Conservation (phyloP, 2,113 vertebrate genomes). For the Equus przewalskii region DNA sequence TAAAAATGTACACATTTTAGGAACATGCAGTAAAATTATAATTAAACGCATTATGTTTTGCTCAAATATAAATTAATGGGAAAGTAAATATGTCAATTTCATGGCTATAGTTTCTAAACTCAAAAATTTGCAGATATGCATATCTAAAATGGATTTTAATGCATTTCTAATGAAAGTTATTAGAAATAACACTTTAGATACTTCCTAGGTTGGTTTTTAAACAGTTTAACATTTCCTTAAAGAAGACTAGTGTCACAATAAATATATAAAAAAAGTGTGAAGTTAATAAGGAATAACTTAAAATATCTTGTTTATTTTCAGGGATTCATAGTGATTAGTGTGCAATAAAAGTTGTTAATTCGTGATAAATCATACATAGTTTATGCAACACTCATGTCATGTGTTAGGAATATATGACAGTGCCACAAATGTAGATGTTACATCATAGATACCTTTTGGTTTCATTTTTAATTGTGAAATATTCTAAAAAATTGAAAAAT, state of each 20-base stretch:
- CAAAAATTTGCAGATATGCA: not conserved
- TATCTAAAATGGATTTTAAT: not conserved
- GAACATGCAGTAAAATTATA: not conserved
- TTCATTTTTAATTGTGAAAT: constrained; percentile 31
- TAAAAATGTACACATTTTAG: not conserved
- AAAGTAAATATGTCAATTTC: not conserved
- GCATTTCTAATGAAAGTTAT: not conserved
- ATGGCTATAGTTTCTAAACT: not conserved
- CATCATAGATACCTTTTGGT: not conserved
- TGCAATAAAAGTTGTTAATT: not conserved
- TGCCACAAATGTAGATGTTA: not conserved
- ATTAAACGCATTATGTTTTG: not conserved
- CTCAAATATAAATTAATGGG: not conserved
- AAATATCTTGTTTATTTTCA: not conserved
- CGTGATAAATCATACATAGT: not conserved
- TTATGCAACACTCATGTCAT: not conserved
- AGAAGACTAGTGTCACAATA: not conserved
- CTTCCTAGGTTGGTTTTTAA: not conserved
- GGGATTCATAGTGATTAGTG: not conserved
- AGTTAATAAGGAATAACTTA: not conserved
- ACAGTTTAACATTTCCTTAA: not conserved
- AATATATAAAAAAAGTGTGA: not conserved
- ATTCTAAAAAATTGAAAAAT: not conserved
- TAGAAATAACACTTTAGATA: not conserved
- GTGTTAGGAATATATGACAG: not conserved